Base-by-base conservation (phyloP, 2,113 vertebrate genomes). In the Cromileptes altivelis region DNA sequence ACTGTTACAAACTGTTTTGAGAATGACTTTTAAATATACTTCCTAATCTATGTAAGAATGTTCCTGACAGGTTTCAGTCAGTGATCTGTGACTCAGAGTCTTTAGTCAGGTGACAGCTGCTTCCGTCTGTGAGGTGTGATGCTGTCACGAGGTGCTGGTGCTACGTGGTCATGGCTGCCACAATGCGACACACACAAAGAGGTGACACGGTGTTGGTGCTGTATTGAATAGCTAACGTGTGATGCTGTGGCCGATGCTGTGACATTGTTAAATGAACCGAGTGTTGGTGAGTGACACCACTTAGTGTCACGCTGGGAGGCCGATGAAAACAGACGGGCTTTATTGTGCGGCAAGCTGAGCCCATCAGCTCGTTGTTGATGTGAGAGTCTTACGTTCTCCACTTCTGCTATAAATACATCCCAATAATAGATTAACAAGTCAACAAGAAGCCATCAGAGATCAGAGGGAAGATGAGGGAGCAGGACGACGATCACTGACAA, bases 241-340 rank as follows among this genome's bases (percentile, higher is more conserved):
- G 78, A 92, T 80, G 78, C 84, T 81, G 82, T 85, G 80, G 84
- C 78, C 57, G 62, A 87, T 63, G 74, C 84, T 78, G 86, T 81
- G 84, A 92, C 84, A 87, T 82, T 93, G 92, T 92, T 88, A 82
- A 89, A 89, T 3, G 49, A 56, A 27, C 10, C 0, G 40, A 53
- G 75, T 67, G 82, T 30, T 30, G 77, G 13, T 86, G 88, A 81
- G 78, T 84, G 92, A 82, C 78, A 85, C 81, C 84, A 84, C 71
- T 90, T 89, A 82, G 90, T 68, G 84, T 79, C 67, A 53, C 62
- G 0, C 69, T 27, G 75, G 15, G 64, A 88, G 53, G 73, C 45
- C 6, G 81, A 86, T 63, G 65, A 87, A 64, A 84, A 85, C 60
- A 4, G 78, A 70, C 56, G 1, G 73, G 52, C 71, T 82, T 86